Percentiles rank a stretch among this genome's conserved stretches.
phyloP scores from a whole-genome alignment of 2,797 vertebrate species.

The Capromys pilorides region DNA sequence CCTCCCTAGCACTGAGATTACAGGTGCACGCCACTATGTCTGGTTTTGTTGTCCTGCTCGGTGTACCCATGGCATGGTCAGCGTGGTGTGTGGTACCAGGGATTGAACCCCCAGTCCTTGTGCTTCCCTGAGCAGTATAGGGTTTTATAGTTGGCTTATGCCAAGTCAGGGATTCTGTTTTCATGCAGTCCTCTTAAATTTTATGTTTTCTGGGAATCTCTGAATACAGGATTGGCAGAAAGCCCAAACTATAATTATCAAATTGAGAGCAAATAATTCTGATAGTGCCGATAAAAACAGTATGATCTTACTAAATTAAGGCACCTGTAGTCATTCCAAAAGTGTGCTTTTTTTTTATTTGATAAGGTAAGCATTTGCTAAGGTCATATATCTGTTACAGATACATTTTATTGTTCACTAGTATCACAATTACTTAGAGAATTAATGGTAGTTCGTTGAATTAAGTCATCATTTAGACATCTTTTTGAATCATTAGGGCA shows the following conservation, averaged over 20 bases:
- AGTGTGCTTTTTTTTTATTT: conserved; percentile 43
- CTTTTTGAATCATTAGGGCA: background rate
- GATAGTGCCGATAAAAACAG: conserved; percentile 6
- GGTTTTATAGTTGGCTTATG: conserved; percentile 26
- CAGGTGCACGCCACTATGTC: too few species aligned
- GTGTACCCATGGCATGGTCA: too few species aligned
- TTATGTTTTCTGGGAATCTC: background rate
- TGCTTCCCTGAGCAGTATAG: too few species aligned
- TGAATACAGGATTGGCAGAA: background rate
- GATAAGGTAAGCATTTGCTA: conserved; percentile 64
- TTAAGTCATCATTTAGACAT: conserved; percentile 31
- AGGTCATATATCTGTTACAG: background rate
- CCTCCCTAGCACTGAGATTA: too few species aligned
- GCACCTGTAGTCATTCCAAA: conserved; percentile 16
- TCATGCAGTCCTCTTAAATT: background rate
- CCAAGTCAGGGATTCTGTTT: background rate
- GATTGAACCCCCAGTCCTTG: too few species aligned
- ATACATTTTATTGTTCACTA: conserved; percentile 34
- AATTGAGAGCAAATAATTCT: conserved; percentile 2
- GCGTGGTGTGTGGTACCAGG: too few species aligned
- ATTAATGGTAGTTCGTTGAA: background rate
- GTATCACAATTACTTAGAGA: conserved; percentile 8
- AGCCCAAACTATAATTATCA: background rate
- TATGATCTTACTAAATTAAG: conserved; percentile 22
- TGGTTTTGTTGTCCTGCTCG: too few species aligned